Base-by-base conservation (phyloP, 2,113 vertebrate genomes). In the Vulpes lagopus region DNA sequence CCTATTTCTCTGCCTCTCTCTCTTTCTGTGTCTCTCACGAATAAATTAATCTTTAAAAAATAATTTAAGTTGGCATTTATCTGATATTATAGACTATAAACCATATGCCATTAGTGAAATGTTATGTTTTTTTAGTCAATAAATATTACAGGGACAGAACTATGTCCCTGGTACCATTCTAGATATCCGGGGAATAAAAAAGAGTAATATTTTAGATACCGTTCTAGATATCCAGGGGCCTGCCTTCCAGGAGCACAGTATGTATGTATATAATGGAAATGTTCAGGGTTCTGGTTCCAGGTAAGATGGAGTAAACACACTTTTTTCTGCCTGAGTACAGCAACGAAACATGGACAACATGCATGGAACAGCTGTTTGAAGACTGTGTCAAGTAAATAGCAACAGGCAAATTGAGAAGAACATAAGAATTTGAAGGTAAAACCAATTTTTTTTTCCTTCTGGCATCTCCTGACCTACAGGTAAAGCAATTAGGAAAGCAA, bases 31-130 rank as follows among this genome's bases (percentile, higher is more conserved):
- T 43, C 43, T 43, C 43, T 43, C 43, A 43, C 5, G 5, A 43
- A 43, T 43, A 43, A 43, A 43, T 43, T 43, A 43, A 43, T 43
- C 5, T 43, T 43, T 43, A 43, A 43, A 43, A 43, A 43, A 43
- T 96, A 20, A 80, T 87, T 74, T 91, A 35, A 74, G 25, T 76
- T 88, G 65, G 16, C 67, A 94, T 87, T 94, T 81, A 4, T 35
- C 30, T 87, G 49, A 74, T 90, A 86, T 86, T 86, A 51, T 86
- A 59, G 30, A 57, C 43, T 91, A 20, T 73, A 32, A 27, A 74
- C 86, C 55, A 32, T 53, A 86, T 79, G 38, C 65, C 1, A 32
- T 59, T 65, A 91, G 87, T 87, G 15, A 87, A 81, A 82, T 67
- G 3, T 57, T 55, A 87, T 10, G 2, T 11, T 86, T 82, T 95